A percentile compares a stretch with the other conserved stretches of the same genome.
phyloP scores from a whole-genome alignment of 2,113 vertebrate genomes.

The Lynx canadensis region DNA sequence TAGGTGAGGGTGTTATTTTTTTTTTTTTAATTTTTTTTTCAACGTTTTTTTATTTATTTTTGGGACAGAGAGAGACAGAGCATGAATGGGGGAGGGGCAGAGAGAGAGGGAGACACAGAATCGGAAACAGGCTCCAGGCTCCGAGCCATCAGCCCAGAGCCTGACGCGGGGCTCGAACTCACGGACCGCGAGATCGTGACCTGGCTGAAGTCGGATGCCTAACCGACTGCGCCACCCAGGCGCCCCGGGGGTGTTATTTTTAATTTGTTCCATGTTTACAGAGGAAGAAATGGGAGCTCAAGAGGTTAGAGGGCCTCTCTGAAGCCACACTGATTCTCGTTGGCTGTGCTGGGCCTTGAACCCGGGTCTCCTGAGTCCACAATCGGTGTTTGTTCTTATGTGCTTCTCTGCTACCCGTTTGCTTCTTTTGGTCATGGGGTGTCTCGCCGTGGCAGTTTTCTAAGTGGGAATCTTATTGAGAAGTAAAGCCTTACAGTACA shows the following conservation, averaged over 20 bases:
- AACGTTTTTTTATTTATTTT: too few relatives aligned
- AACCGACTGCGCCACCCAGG: too few relatives aligned
- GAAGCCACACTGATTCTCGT: fast-evolving
- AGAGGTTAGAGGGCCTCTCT: too few relatives aligned
- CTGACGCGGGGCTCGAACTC: too few relatives aligned
- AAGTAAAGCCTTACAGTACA: background rate
- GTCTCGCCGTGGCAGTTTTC: fast-evolving
- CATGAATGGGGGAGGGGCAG: too few relatives aligned
- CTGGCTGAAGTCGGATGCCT: too few relatives aligned
- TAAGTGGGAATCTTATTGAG: background rate
- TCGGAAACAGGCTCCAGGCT: too few relatives aligned
- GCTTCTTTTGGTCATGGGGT: fast-evolving
- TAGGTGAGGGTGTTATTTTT: background rate
- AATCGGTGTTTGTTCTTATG: fast-evolving
- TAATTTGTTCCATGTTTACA: background rate
- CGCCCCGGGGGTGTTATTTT: background rate
- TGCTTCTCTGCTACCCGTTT: fast-evolving
- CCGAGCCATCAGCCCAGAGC: too few relatives aligned
- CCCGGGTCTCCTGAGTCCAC: background rate
- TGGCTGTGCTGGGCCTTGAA: background rate
- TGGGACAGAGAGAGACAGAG: too few relatives aligned
- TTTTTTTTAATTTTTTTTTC: too few relatives aligned
- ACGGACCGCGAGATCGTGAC: too few relatives aligned
- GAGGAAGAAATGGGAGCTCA: background rate
- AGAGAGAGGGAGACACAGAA: too few relatives aligned